Evolutionary conservation across 92 coral and sea anemone genomes (phyloP).

Genomic region (Anthopleura xanthogrammica): DNA sequence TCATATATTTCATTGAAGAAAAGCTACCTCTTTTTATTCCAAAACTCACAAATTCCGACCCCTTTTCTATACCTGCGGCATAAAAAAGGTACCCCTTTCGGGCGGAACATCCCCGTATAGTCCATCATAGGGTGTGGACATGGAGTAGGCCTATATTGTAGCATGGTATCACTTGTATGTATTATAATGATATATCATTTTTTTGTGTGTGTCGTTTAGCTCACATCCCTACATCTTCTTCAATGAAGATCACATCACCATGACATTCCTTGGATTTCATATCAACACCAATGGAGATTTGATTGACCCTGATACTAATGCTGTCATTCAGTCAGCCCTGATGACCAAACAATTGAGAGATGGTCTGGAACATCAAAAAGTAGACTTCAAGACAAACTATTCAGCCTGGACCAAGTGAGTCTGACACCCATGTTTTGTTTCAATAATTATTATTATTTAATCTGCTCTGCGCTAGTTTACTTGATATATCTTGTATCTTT

Average conservation of each 20-base stretch:
- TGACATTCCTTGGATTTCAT: constrained; percentile 82
- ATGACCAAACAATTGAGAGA: constrained; percentile 49
- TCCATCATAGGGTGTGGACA: no score
- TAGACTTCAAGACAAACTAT: constrained; percentile 54
- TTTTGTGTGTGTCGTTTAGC: constrained; percentile 18
- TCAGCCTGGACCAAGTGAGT: constrained; percentile 52
- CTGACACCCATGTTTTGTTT: no score
- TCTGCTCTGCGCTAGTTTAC: no score
- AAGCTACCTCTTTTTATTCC: no score
- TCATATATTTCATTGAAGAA: no score
- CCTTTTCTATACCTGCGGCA: no score
- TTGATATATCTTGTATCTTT: no score
- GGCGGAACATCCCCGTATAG: no score
- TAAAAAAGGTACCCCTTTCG: no score
- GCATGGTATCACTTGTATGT: neutral
- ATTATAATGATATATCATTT: neutral
- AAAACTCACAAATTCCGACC: no score
- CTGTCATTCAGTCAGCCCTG: constrained; percentile 31
- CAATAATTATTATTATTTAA: no score
- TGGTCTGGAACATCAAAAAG: constrained; percentile 65
- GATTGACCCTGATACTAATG: constrained; percentile 48
- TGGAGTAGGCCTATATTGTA: no score
- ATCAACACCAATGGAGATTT: constrained; percentile 58
- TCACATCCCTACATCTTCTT: constrained; percentile 86
- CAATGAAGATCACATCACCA: constrained; percentile 71